Conservation (phyloP, 1,140 invertebrate species). For the Brachionus angularis region DNA sequence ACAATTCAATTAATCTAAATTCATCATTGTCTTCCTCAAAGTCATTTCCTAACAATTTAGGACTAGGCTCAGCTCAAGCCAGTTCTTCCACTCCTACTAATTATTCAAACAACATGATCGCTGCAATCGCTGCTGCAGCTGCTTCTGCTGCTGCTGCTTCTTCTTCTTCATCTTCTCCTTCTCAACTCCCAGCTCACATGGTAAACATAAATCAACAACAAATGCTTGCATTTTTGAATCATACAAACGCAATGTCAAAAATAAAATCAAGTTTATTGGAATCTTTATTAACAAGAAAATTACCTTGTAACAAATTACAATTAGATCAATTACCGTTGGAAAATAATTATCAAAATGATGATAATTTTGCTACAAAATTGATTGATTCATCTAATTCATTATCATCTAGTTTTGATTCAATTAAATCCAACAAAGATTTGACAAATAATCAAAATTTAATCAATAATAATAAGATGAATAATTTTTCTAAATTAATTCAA, state of each 20-base stretch:
- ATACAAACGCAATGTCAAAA: conserved; percentile 16
- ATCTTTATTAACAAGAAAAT: conserved; percentile 10
- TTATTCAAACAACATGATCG: too few species aligned
- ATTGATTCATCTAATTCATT: too few species aligned
- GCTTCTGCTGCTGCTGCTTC: not conserved
- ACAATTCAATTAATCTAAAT: too few species aligned
- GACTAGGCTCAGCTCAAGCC: not conserved
- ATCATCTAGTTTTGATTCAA: too few species aligned
- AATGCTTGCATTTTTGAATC: conserved; percentile 31
- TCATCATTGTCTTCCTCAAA: too few species aligned
- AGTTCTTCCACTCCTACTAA: conserved; percentile 5
- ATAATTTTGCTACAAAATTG: too few species aligned
- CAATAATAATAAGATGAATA: not conserved
- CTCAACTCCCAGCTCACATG: not conserved
- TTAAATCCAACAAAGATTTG: not conserved
- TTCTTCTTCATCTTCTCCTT: not conserved
- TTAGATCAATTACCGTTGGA: too few species aligned
- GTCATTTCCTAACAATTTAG: too few species aligned
- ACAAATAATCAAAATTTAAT: not conserved
- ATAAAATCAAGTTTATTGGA: conserved; percentile 41
- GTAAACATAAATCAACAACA: conserved; percentile 26
- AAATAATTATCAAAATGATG: not conserved
- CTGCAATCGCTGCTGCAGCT: conserved; percentile 30
- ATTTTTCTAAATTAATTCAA: conserved; percentile 38
- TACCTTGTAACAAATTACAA: too few species aligned